phyloP scores from a whole-genome alignment of 92 coral and sea anemone species.

The Ricordea florida region DNA sequence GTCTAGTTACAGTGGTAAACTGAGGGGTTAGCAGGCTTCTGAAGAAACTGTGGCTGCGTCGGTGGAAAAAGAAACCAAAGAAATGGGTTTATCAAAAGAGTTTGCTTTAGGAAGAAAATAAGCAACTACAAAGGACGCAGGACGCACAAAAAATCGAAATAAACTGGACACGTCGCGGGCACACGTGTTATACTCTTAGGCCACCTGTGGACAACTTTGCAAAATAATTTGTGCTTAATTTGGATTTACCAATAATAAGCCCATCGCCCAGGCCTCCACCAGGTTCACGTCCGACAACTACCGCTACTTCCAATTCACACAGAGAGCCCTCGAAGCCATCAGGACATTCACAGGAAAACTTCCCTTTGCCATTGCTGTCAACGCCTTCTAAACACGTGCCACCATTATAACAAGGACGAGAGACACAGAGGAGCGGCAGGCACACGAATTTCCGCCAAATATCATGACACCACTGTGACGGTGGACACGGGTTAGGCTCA shows the following conservation, averaged over 20 bases:
- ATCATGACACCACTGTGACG: slow-evolving; percentile 85
- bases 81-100: no score
- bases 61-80: no score
- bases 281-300: slow-evolving; percentile 60
- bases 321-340: slow-evolving; percentile 72
- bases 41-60: no score
- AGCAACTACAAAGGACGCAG: no score
- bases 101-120: no score
- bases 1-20: no score
- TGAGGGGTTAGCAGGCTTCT: no score
- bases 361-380: slow-evolving; percentile 56
- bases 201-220: no score
- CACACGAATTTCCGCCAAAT: slow-evolving; percentile 83
- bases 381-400: slow-evolving; percentile 85
- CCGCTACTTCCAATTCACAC: slow-evolving; percentile 70
- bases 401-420: slow-evolving; percentile 79
- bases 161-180: no score
- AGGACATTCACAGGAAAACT: slow-evolving; percentile 74
- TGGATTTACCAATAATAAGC: slow-evolving; percentile 68
- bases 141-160: no score
- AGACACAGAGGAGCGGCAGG: slow-evolving; percentile 73
- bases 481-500: slow-evolving; percentile 49
- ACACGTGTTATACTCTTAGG: no score
- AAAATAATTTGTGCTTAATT: no score
- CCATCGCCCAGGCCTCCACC: slow-evolving; percentile 57